Percentiles rank a stretch among this genome's conserved stretches.
Evolutionary conservation across 2,888 invertebrate species (phyloP).

Genomic region (Heteropelma amictum): DNA sequence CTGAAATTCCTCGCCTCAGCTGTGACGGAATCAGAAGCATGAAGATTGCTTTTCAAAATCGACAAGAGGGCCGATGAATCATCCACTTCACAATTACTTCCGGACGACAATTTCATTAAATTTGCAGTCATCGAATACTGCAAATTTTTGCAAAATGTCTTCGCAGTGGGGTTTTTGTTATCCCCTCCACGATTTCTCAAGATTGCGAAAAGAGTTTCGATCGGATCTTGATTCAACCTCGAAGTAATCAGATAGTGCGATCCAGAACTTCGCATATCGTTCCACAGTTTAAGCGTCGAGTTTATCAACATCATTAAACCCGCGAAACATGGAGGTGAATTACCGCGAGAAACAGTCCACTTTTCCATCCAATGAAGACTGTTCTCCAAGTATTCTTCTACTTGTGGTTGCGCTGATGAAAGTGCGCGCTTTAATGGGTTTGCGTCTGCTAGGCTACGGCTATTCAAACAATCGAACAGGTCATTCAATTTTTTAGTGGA

Average conservation of each 20-base stretch:
- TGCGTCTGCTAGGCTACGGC: slow-evolving; percentile 40
- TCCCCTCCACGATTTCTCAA: slow-evolving; percentile 58
- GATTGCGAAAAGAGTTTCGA: slow-evolving; percentile 62
- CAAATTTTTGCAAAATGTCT: slow-evolving; percentile 17
- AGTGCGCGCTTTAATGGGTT: slow-evolving; percentile 52
- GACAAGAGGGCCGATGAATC: not conserved
- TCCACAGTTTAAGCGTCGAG: slow-evolving; percentile 56
- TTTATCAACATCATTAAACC: slow-evolving; percentile 57
- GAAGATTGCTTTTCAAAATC: too few species aligned
- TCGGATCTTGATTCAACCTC: slow-evolving; percentile 59
- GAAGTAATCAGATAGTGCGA: slow-evolving; percentile 54
- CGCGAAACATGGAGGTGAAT: slow-evolving; percentile 56
- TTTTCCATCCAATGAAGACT: slow-evolving; percentile 46
- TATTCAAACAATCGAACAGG: slow-evolving; percentile 60
- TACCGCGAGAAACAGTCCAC: slow-evolving; percentile 31
- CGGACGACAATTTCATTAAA: slow-evolving; percentile 21
- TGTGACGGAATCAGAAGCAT: not conserved
- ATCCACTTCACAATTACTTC: slow-evolving; percentile 35
- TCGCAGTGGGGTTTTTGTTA: slow-evolving; percentile 23
- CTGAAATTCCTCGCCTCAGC: not conserved
- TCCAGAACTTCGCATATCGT: slow-evolving; percentile 49
- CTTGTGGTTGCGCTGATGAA: slow-evolving; percentile 37
- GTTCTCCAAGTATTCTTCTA: slow-evolving; percentile 47
- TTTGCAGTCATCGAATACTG: slow-evolving; percentile 23
- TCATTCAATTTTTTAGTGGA: slow-evolving; percentile 59